Evolutionary conservation across 2,888 invertebrate genomes (phyloP), one percentile per base, ranked within the genome.

Genomic region (Lamellibrachia columna): DNA sequence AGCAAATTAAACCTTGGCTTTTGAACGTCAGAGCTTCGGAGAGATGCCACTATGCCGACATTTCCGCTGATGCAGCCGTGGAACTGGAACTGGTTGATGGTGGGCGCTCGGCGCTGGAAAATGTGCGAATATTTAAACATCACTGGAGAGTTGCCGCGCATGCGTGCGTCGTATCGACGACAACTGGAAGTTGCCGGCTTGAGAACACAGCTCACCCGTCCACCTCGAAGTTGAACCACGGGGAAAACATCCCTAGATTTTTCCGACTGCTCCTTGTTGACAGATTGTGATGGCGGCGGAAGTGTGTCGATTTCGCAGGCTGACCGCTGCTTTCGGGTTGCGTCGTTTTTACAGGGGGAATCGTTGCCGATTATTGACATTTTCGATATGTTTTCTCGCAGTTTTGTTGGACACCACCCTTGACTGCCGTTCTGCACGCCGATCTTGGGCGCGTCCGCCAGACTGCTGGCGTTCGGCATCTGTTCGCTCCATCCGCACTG

Each of bases 41-140:
- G 22, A 15, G 75, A 75, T 22, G 75, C 22, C 4, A 40, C 52
- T 9, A 53, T 91, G 91, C 52, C 28, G 91, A 11, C 52, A 22
- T n/a, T 40, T 4, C 40, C 7, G 40, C 22, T 15, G 53, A n/a
- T 53, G 52, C 15, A 53, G 53, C 52, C 52, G 52, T 91, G 52
- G 91, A 53, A 53, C 53, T 91, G 91, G 11, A 52, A 53, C 40
- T 91, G 91, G 22, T 91, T 53, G 91, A 53, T 91, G 3, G 91
- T 11, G 22, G 91, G 52, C 22, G 52, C 53, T 9, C 91, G 91
- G 11, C 52, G 52, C 91, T 91, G 91, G 40, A 91, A 91, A 53
- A 91, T 91, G 11, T 91, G 91, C 28, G 91, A 91, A 28, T 91
- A 91, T 28, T 91, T 91, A 22, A 91, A 91, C 91, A 91, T 91